Evolutionary conservation across 2,888 invertebrate species (phyloP), one percentile per base, ranked within the genome.

Genomic region (Cinara cedri): DNA sequence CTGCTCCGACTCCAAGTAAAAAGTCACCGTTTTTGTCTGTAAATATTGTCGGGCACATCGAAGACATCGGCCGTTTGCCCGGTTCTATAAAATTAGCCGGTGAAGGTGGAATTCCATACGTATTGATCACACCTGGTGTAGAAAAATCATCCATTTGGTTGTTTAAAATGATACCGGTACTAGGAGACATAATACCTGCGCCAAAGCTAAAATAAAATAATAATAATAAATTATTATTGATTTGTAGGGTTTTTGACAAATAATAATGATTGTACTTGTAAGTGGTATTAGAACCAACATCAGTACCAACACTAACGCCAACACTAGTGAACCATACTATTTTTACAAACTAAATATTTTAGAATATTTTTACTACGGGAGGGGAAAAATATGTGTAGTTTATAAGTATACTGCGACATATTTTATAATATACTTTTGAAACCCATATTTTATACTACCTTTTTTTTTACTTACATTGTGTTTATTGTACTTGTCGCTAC

Each of bases 71-170:
- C 46, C 94, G 87, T 85, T 96, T 96, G 63, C 91, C 90, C 0
- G 94, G 93, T 71, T 86, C 87, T 82, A 96, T 92, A 84, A 89
- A 92, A 87, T 97, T 97, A 11, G 91, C 90, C 0, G 91, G 90
- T 0, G 95, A 93, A 0, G 93, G 92, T 66, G 91, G 90, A 14
- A 94, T 83, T 3, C 89, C 90, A 85, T 92, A 93, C 82, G 87
- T 89, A 84, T 92, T 92, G 0, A 88, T 87, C 81, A 91, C 88
- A 34, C 91, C 90, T 0, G 93, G 92, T 0, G 92, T 90, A 0
- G 95, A 93, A 86, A 98, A 98, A 85, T 98, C 98, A 83, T 96
- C 95, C 95, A 98, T 97, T 82, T 94, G 93, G 85, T 96, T 93
- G 86, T 98, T 98, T 86, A 95, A 92, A n/a, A 98, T 88, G 34